Evolutionary conservation across 2,888 invertebrate species (phyloP).

Genomic region (Uloborus plumipes): DNA sequence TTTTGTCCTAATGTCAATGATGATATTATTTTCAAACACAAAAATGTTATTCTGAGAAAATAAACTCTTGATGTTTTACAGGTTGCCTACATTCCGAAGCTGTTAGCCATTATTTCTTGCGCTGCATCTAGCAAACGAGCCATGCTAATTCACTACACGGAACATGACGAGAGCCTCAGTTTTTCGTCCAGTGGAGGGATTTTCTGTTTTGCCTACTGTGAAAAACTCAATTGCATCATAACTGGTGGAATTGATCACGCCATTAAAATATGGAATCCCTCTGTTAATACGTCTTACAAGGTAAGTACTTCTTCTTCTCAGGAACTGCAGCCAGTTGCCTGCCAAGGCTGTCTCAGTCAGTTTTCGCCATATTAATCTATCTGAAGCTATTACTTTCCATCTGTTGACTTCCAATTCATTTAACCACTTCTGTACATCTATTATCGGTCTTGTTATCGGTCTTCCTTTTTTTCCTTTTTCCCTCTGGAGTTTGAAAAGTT

Average conservation of each 20-base stretch:
- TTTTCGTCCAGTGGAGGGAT: constrained; percentile 76
- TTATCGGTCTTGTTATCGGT: too few relatives aligned
- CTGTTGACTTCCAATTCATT: too few relatives aligned
- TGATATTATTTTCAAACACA: too few relatives aligned
- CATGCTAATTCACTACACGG: constrained; percentile 77
- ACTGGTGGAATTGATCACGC: constrained; percentile 76
- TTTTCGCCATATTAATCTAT: too few relatives aligned
- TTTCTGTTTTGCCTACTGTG: constrained; percentile 71
- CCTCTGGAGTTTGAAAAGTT: too few relatives aligned
- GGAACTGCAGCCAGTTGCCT: too few relatives aligned
- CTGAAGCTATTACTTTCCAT: too few relatives aligned
- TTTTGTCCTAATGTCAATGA: too few relatives aligned
- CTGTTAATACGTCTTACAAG: constrained; percentile 75
- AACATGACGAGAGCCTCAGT: constrained; percentile 75
- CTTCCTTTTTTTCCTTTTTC: too few relatives aligned
- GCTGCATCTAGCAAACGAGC: constrained; percentile 76
- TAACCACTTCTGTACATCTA: too few relatives aligned
- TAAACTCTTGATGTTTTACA: neutral
- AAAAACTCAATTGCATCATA: constrained; percentile 43
- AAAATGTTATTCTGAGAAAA: neutral
- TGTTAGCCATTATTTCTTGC: constrained; percentile 81
- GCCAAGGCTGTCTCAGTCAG: too few relatives aligned
- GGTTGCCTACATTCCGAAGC: constrained; percentile 31
- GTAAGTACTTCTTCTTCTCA: constrained; percentile 28
- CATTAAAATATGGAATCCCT: constrained; percentile 85